Percentiles rank a stretch among this genome's conserved stretches.
Conservation (phyloP, 2,797 vertebrate genomes). For the Pangasius sanitwongsei region DNA sequence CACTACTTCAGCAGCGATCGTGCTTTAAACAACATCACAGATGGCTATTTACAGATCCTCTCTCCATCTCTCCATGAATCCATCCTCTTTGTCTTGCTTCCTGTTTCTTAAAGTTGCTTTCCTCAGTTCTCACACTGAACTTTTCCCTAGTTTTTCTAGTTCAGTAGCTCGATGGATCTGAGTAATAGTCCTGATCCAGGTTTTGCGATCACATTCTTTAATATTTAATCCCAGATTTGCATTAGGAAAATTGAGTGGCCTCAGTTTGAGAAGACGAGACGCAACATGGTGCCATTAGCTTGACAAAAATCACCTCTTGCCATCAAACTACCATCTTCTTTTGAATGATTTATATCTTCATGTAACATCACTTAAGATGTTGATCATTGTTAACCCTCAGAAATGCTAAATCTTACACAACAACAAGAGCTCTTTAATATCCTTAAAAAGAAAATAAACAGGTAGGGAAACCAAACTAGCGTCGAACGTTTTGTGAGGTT, state of each 20-base stretch:
- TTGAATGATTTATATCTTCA: not conserved
- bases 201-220: not conserved
- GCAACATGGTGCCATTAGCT: not conserved
- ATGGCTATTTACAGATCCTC: conserved; percentile 68
- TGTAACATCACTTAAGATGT: not conserved
- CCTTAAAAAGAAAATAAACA: not conserved
- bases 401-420: not conserved
- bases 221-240: conserved; percentile 26
- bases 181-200: not conserved
- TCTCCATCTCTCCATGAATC: conserved; percentile 38
- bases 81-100: conserved; percentile 33
- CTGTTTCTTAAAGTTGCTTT: conserved; percentile 4
- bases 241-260: not conserved
- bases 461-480: not conserved
- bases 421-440: not conserved
- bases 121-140: not conserved
- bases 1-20: not conserved
- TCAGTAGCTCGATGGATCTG: not conserved
- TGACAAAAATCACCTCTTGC: not conserved
- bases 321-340: not conserved
- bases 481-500: not conserved
- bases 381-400: not conserved
- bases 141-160: not conserved
- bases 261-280: not conserved
- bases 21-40: conserved; percentile 52